These are phyloP conservation scores for Saguinus imperator DNA, from an alignment of 2,113 vertebrate species.

Conservation along the genomic window DNA sequence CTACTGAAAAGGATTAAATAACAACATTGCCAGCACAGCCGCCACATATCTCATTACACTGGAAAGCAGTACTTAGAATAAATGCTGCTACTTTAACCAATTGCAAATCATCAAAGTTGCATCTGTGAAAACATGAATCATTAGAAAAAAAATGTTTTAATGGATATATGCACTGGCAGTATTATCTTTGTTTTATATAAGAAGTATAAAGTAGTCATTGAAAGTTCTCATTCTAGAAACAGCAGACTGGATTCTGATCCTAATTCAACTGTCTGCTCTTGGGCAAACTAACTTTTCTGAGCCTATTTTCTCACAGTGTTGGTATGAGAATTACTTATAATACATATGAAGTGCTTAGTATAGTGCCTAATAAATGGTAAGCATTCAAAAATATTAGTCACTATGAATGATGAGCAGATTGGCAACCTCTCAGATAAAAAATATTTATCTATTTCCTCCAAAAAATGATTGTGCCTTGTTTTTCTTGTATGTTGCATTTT, in stretches of 20 bases:
- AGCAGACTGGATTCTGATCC: background rate
- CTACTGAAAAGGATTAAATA: conserved; percentile 70
- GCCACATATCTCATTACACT: conserved; percentile 29
- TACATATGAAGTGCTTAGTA: background rate
- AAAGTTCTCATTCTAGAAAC: background rate
- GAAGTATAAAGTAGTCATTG: background rate
- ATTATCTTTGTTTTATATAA: background rate
- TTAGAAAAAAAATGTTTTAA: background rate
- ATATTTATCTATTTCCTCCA: background rate
- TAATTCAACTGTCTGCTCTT: background rate
- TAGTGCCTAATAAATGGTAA: background rate
- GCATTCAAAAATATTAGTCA: background rate
- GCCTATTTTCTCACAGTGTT: background rate
- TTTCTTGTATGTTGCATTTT: background rate
- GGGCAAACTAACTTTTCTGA: background rate
- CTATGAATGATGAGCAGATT: background rate
- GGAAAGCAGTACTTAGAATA: background rate
- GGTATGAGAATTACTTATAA: background rate
- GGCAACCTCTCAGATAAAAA: background rate
- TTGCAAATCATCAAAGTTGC: background rate
- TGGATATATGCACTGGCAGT: background rate
- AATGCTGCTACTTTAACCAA: conserved; percentile 1
- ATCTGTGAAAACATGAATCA: background rate
- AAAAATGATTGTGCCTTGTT: background rate
- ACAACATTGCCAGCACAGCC: background rate